Evolutionary conservation across 2,113 vertebrate genomes (phyloP).

Genomic region (Lagenorhynchus albirostris): DNA sequence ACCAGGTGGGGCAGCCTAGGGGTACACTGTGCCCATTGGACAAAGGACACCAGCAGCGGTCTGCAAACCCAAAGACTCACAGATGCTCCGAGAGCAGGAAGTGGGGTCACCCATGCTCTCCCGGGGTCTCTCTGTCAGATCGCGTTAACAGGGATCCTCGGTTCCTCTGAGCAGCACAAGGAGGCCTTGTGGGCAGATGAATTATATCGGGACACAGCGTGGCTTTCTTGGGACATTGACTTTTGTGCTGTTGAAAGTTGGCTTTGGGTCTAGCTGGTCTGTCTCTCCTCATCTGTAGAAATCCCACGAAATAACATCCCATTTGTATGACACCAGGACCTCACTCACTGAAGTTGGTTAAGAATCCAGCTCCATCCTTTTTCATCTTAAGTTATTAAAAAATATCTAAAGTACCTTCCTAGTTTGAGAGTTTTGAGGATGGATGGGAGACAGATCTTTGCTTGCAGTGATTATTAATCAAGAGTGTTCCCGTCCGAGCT

Average conservation of each 20-base stretch:
- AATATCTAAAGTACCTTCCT: not conserved
- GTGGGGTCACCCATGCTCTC: accelerated
- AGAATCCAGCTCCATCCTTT: not conserved
- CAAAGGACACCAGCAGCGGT: not conserved
- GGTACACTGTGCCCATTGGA: accelerated
- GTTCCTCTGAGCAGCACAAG: not conserved
- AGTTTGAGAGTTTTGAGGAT: not conserved
- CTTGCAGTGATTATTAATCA: not conserved
- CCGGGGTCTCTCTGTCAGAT: not conserved
- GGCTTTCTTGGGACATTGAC: not conserved
- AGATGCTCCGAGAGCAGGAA: no score
- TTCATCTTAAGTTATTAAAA: not conserved
- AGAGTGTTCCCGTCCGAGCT: not conserved
- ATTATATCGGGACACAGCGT: accelerated
- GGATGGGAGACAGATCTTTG: not conserved
- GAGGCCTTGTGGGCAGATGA: no score
- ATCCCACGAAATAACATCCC: not conserved
- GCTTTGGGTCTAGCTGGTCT: not conserved
- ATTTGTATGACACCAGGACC: no score
- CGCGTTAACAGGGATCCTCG: not conserved
- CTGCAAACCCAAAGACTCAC: not conserved
- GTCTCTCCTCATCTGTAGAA: not conserved
- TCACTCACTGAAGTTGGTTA: not conserved
- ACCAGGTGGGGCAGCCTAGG: no score
- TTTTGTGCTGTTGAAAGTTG: not conserved